Conservation (phyloP, 2,113 vertebrate species). For the Bos indicus region DNA sequence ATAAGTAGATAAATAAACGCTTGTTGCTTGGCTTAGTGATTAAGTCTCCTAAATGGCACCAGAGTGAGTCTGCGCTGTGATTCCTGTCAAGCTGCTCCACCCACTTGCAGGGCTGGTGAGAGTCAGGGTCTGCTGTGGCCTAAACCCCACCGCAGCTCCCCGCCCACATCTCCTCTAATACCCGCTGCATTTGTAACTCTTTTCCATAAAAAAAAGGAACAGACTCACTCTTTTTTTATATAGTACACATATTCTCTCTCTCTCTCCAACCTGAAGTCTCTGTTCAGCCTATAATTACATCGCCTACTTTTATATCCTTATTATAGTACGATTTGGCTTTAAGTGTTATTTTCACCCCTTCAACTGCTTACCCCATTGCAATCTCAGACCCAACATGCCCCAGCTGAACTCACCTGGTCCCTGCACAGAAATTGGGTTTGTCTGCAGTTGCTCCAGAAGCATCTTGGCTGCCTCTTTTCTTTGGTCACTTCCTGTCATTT, state of each 20-base stretch:
- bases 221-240: not conserved
- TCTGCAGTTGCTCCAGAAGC: not conserved
- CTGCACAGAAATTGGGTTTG: not conserved
- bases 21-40: not conserved
- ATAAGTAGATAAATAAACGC: not conserved
- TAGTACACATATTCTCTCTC: not conserved
- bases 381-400: not conserved
- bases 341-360: conserved; percentile 1
- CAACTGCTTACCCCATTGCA: not conserved
- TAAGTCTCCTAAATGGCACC: not conserved
- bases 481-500: fast-evolving
- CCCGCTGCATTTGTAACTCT: not conserved
- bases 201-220: not conserved
- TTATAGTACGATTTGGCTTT: not conserved
- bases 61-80: not conserved
- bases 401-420: not conserved
- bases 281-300: conserved; percentile 25
- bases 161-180: not conserved
- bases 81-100: not conserved
- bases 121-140: not conserved
- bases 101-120: not conserved
- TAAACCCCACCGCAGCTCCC: too few relatives aligned
- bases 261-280: not conserved
- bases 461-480: too few relatives aligned
- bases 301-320: conserved; percentile 11